Evolutionary conservation across 2,797 vertebrate genomes (phyloP).

Genomic region (Danio jaintianensis): DNA sequence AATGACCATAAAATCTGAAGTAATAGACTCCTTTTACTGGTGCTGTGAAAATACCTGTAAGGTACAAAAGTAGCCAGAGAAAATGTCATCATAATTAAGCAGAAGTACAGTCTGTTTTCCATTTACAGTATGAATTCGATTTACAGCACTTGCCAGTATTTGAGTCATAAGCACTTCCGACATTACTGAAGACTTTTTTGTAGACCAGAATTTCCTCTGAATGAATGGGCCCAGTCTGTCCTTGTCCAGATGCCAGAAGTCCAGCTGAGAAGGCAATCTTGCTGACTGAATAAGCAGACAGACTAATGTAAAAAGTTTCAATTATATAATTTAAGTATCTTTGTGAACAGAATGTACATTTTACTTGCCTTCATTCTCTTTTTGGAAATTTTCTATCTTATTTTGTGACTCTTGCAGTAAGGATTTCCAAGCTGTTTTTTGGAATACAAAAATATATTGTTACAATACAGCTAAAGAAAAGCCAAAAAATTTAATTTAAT

Average conservation of each 20-base stretch:
- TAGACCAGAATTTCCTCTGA: not conserved
- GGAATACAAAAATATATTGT: not conserved
- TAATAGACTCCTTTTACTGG: conserved; percentile 51
- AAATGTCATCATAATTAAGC: not conserved
- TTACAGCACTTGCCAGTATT: conserved; percentile 20
- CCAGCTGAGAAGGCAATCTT: conserved; percentile 55
- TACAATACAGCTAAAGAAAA: not conserved
- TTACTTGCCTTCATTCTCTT: conserved; percentile 16
- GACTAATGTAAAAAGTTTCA: not conserved
- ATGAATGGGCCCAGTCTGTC: not conserved
- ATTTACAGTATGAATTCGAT: not conserved
- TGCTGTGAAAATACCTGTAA: conserved; percentile 52
- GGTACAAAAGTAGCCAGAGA: not conserved
- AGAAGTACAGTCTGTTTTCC: not conserved
- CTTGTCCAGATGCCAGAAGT: conserved; percentile 6
- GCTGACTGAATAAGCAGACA: conserved; percentile 2
- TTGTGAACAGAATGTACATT: not conserved
- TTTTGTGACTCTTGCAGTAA: not conserved
- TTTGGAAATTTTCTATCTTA: not conserved
- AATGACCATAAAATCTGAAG: conserved; percentile 48
- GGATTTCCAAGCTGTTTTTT: conserved; percentile 20
- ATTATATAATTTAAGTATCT: not conserved
- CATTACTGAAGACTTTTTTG: conserved; percentile 50
- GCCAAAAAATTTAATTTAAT: not conserved
- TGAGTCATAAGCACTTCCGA: conserved; percentile 45